These are phyloP conservation scores for Zaprionus lachaisei DNA, from an alignment of 1,140 invertebrate species.

Conservation along the genomic window DNA sequence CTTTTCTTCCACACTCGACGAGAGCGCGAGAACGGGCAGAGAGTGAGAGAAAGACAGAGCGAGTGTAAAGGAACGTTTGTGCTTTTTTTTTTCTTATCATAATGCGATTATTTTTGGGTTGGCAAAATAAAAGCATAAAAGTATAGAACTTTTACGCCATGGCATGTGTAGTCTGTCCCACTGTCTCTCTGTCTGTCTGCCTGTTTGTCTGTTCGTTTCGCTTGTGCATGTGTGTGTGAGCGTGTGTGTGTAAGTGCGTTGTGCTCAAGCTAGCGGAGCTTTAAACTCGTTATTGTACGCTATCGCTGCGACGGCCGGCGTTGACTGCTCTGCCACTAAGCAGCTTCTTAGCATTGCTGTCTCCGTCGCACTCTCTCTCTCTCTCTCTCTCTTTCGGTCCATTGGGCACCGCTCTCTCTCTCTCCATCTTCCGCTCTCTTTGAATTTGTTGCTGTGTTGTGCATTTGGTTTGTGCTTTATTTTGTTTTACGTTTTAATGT, in stretches of 20 bases:
- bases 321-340: constrained; percentile 47
- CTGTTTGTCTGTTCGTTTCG: constrained; percentile 27
- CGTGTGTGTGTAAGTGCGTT: constrained; percentile 27
- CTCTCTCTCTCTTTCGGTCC: constrained; percentile 23
- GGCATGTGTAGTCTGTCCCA: constrained; percentile 42
- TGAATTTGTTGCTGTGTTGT: not conserved
- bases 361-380: constrained; percentile 20
- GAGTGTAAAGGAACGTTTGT: constrained; percentile 9
- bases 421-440: not conserved
- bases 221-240: constrained; percentile 16
- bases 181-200: constrained; percentile 20
- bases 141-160: constrained; percentile 66
- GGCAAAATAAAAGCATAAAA: constrained; percentile 67
- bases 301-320: constrained; percentile 27
- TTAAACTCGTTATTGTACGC: constrained; percentile 73
- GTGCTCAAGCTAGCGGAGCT: constrained; percentile 68
- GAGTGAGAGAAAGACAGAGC: constrained; percentile 12
- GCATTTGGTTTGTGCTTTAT: constrained; percentile 35
- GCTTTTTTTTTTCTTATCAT: constrained; percentile 68
- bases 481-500: constrained; percentile 49
- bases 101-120: constrained; percentile 73
- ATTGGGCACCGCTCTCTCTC: constrained; percentile 20
- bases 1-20: constrained; percentile 30
- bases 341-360: constrained; percentile 53
- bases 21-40: constrained; percentile 1